Evolutionary conservation across 2,888 invertebrate genomes (phyloP).

Genomic region (Seladonia tumulorum): DNA sequence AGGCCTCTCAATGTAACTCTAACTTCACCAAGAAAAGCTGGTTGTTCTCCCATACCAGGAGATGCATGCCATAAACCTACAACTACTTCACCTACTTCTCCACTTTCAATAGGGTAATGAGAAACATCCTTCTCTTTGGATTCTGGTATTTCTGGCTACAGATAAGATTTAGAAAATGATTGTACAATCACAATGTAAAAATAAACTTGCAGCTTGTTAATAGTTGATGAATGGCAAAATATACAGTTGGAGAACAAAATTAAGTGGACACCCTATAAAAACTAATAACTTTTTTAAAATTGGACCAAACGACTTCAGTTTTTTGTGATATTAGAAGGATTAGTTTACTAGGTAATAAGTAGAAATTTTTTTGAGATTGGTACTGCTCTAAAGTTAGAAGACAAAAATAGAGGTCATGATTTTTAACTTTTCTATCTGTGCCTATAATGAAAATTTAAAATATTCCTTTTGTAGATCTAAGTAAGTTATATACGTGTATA

Average conservation of each 20-base stretch:
- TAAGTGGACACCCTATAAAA: too few relatives aligned
- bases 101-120: slow-evolving; percentile 85
- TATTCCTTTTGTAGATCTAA: too few relatives aligned
- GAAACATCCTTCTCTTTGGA: slow-evolving; percentile 81
- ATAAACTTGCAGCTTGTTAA: not conserved
- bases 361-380: too few relatives aligned
- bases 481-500: too few relatives aligned
- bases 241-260: not conserved
- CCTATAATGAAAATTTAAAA: too few relatives aligned
- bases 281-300: too few relatives aligned
- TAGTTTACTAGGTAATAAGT: too few relatives aligned
- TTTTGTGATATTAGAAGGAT: too few relatives aligned
- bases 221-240: not conserved
- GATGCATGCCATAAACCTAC: slow-evolving; percentile 95
- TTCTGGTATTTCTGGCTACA: slow-evolving; percentile 79
- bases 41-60: slow-evolving; percentile 90
- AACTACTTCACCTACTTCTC: slow-evolving; percentile 92
- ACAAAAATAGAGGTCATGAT: too few relatives aligned
- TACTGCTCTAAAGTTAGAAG: too few relatives aligned
- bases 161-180: slow-evolving; percentile 29
- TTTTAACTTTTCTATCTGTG: too few relatives aligned
- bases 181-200: not conserved
- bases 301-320: too few relatives aligned
- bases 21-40: slow-evolving; percentile 95
- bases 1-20: slow-evolving; percentile 90